phyloP scores from a whole-genome alignment of 2,888 invertebrate species.

The Zhuqinia jingwanae region DNA sequence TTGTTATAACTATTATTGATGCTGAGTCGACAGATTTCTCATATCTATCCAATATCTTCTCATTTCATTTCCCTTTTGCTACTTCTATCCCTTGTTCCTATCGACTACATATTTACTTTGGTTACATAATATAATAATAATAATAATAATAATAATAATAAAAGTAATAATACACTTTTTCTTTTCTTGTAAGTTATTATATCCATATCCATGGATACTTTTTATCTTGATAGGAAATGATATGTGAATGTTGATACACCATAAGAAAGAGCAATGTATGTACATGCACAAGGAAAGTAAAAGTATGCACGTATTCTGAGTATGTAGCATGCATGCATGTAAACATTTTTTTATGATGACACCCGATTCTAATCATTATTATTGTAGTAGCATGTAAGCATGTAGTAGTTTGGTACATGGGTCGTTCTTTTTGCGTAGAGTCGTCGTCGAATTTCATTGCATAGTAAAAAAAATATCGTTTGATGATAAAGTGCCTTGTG shows the following conservation, averaged over 20 bases:
- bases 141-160: too few relatives aligned
- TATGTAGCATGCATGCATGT: neutral
- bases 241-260: too few relatives aligned
- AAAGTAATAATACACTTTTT: too few relatives aligned
- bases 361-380: constrained; percentile 51
- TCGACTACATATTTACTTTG: too few relatives aligned
- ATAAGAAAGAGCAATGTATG: too few relatives aligned
- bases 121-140: too few relatives aligned
- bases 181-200: too few relatives aligned
- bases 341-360: constrained; percentile 4
- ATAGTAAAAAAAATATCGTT: neutral
- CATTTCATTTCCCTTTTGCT: neutral
- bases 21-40: constrained; percentile 51
- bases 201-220: too few relatives aligned
- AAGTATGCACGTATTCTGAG: too few relatives aligned
- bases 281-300: too few relatives aligned
- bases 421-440: neutral
- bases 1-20: constrained; percentile 20
- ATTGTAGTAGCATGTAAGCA: neutral
- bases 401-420: neutral
- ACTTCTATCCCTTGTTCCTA: too few relatives aligned
- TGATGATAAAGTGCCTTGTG: constrained; percentile 15
- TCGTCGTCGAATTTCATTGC: neutral
- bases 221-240: too few relatives aligned
- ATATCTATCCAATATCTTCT: neutral